phyloP scores from a whole-genome alignment of 2,113 vertebrate species.

The Upupa epops region DNA sequence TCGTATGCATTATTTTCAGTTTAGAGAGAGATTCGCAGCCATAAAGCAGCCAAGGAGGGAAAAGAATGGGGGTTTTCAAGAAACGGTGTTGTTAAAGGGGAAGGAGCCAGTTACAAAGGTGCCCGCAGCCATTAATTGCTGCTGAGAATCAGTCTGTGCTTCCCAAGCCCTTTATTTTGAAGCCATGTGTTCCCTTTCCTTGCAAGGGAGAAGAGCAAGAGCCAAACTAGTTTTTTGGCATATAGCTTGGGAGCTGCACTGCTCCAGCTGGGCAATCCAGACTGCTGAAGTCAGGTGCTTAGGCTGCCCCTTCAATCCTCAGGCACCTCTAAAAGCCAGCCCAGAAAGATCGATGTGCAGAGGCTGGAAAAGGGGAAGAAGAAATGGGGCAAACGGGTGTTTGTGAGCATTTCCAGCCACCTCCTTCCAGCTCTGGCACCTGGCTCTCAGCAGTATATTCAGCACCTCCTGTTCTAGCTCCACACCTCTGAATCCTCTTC shows the following conservation, averaged over 20 bases:
- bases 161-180: not conserved
- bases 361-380: slow-evolving; percentile 3
- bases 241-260: not conserved
- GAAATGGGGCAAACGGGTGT: not conserved
- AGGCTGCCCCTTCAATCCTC: slow-evolving; percentile 15
- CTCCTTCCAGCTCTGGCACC: not conserved
- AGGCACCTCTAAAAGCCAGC: slow-evolving; percentile 14
- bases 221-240: not conserved
- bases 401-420: slow-evolving; percentile 5
- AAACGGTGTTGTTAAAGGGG: not conserved
- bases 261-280: not conserved
- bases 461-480: not conserved
- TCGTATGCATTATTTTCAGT: not conserved
- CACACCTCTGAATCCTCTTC: not conserved
- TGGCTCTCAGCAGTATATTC: not conserved
- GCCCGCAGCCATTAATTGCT: not conserved
- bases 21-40: not conserved
- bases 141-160: not conserved
- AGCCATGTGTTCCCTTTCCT: not conserved
- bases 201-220: not conserved
- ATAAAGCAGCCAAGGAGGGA: not conserved
- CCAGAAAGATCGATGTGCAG: not conserved
- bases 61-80: not conserved
- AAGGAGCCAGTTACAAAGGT: not conserved
- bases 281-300: slow-evolving; percentile 40